Percentiles rank a stretch among this genome's conserved stretches.
phyloP scores from a whole-genome alignment of 2,113 vertebrate species.

The Prinia subflava region DNA sequence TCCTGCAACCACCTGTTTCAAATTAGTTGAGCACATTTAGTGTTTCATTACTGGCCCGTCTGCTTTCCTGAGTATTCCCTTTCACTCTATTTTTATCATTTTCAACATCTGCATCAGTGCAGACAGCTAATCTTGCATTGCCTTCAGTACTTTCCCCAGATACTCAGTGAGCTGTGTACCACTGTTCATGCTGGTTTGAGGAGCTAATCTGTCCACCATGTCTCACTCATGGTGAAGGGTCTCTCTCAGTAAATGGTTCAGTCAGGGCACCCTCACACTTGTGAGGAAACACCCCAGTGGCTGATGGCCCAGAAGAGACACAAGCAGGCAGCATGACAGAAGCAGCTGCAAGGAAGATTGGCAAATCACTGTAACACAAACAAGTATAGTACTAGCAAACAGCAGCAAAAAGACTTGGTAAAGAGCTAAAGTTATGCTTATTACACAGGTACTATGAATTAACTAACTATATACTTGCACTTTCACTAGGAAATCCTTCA shows the following conservation, averaged over 20 bases:
- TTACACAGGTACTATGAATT: background rate
- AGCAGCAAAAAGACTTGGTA: background rate
- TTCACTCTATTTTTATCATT: background rate
- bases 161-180: background rate
- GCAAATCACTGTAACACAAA: background rate
- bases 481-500: background rate
- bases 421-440: background rate
- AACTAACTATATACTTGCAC: background rate
- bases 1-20: background rate
- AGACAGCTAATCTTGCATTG: background rate
- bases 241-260: background rate
- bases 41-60: background rate
- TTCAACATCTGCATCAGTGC: background rate
- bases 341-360: background rate
- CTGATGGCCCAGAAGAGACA: background rate
- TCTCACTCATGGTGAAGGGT: background rate
- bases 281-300: background rate
- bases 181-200: fast-evolving
- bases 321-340: background rate
- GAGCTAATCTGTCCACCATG: background rate
- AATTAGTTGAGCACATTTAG: background rate
- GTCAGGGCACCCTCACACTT: background rate
- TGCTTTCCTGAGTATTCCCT: background rate
- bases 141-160: background rate
- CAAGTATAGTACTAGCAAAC: background rate